Base-by-base conservation (phyloP, 1,140 invertebrate genomes). In the Papilio machaon region DNA sequence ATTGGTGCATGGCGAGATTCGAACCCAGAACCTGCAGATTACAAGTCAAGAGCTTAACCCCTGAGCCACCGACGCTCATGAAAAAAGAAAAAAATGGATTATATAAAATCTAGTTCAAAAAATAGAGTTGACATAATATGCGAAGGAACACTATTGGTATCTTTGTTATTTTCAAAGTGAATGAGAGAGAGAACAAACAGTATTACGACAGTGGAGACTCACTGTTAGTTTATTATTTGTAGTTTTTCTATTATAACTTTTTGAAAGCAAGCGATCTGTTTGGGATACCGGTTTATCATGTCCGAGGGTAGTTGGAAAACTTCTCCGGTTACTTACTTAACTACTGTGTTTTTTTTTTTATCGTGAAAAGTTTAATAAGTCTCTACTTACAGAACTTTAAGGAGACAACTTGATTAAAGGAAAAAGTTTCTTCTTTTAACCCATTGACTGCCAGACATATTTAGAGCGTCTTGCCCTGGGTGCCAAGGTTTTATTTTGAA, bases 341-440 rank as follows among this genome's bases (percentile, higher is more conserved):
- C 60, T 64, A 64, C 60, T 23, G 60, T 64, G 17, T 58, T 3
- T 60, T 64, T 52, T 64, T 52, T 52, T 64, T 64, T 64, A 30
- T 64, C 10, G 19, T 30, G 60, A 30, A 64, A 23, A 64, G 60
- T 64, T 64, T 64, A 64, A 64, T 64, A 64, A 58, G 54, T 15
- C 15, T 54, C 52, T 64, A 64, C 60, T 64, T 64, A 64, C 19
- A 64, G 9, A 23, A 30, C 19, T 64, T 64, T 64, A 7, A 64
- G 60, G 11, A 30, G 60, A 2, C 23, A 23, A 64, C 60, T 64
- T 58, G 54, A 58, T 19, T 58, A 23, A 30, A 64, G 60, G 60
- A 30, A 19, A 23, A 23, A 30, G 60, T 64, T 23, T 23, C 19
- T 30, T 30, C 23, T 30, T 30, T 30, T 30, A n/a, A n/a, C n/a